Evolutionary conservation across 1,140 invertebrate species (phyloP), one percentile per base, ranked within the genome.

Genomic region (Meloidogyne exigua): DNA sequence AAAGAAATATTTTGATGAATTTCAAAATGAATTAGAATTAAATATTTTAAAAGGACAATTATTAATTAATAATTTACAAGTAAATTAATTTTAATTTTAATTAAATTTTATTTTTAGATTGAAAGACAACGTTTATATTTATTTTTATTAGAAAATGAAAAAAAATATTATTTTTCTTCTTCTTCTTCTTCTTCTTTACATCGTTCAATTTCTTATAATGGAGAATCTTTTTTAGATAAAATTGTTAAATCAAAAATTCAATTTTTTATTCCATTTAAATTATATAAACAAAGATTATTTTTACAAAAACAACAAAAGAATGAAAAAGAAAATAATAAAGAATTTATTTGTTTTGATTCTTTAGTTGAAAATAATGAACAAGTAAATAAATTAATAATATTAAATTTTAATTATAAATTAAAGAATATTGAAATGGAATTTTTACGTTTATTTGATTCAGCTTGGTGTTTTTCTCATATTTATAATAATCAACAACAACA

Each of bases 381-480:
- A 57, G 49, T n/a, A n/a, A 18, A 18, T 18, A 49, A 49, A 7
- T n/a, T n/a, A n/a, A n/a, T n/a, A 15, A 57, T n/a, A n/a, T n/a
- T n/a, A n/a, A 57, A n/a, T 57, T n/a, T n/a, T 5, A n/a, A n/a
- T 15, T n/a, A n/a, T n/a, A n/a, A n/a, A 5, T n/a, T n/a, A n/a
- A n/a, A 57, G 36, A 77, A 44, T 36, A 81, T 81, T 70, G 80
- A 81, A 69, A 57, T 72, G n/a, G 80, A 81, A 28, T 82, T 81
- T 63, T 63, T 81, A 21, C 25, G 65, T 12, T 73, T 81, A 21
- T 81, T 81, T 44, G 75, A 81, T 62, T 80, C 32, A 49, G 71
- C 80, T 32, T 42, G 80, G 65, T 65, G 75, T 81, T 28, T 73
- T 36, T 42, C 72, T 7, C 57, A 49, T 36, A 73, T 73, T 73